Base-by-base conservation (phyloP, 2,888 invertebrate species). In the Sericinus montela region DNA sequence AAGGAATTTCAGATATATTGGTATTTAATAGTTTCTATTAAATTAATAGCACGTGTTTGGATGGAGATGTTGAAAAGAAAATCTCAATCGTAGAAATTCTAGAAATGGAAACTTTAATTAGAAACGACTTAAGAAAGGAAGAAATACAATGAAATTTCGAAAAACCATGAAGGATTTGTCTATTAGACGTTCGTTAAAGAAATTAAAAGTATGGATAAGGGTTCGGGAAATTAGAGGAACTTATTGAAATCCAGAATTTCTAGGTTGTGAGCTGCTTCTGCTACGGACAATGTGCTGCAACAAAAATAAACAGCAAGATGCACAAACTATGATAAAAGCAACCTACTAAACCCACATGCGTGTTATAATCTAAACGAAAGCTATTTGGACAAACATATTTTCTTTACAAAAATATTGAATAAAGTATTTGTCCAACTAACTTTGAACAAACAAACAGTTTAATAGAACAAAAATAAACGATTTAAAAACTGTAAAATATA, bases 241-340 rank as follows among this genome's bases (percentile, higher is more conserved):
- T 79, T 68, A 77, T 68, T 79, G 63, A 69, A 69, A 60, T 72
- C 78, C 75, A 63, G 70, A 67, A 69, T 69, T 54, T 68, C 72
- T 69, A 75, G 72, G 69, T 70, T 77, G 72, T 62, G 77, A 70
- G 66, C 80, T 66, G 80, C 82, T 73, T 70, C 81, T 69, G 80
- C 69, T 73, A 77, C 73, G 64, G 74, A 72, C 69, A 75, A 75
- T 68, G 75, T 74, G 68, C 87, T 88, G 87, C 84, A 88, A 88
- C 86, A 88, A 72, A 86, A 79, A 77, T 60, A 77, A 79, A 83
- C 76, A 72, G 78, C 83, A 76, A 75, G 73, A 83, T 87, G 86
- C 87, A 82, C 80, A 72, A 80, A 74, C 77, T 74, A 78, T 79
- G 61, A 62, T 62, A 57, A 84, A 84, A 47, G 51, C 38, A 60